Conservation (phyloP, 2,888 invertebrate species). For the Drosophila borborema region DNA sequence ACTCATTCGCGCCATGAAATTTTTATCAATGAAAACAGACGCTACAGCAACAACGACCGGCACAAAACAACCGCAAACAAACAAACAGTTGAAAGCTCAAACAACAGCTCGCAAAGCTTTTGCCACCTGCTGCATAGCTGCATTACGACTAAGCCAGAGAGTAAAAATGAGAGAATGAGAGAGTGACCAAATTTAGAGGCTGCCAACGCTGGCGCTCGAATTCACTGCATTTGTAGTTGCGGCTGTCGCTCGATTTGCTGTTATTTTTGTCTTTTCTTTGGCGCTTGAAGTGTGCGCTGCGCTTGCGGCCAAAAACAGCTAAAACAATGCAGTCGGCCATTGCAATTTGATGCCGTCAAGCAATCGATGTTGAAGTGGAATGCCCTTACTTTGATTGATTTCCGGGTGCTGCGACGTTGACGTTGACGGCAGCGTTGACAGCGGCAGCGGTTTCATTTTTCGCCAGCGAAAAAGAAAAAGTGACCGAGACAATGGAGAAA, state of each 20-base stretch:
- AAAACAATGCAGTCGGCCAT: constrained; percentile 42
- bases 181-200: constrained; percentile 49
- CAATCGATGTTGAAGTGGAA: constrained; percentile 68
- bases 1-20: constrained; percentile 43
- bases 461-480: constrained; percentile 55
- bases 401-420: constrained; percentile 74
- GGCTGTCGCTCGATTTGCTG: constrained; percentile 28
- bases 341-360: constrained; percentile 66
- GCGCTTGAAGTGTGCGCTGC: constrained; percentile 30
- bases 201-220: constrained; percentile 30
- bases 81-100: constrained; percentile 62
- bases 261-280: constrained; percentile 21
- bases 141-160: constrained; percentile 26
- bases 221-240: constrained; percentile 25
- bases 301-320: constrained; percentile 42
- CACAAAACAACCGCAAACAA: constrained; percentile 64
- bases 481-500: constrained; percentile 65
- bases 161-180: constrained; percentile 19
- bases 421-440: constrained; percentile 40
- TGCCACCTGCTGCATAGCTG: constrained; percentile 64
- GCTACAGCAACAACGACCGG: constrained; percentile 66
- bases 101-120: constrained; percentile 50
- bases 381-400: constrained; percentile 82
- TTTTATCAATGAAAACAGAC: constrained; percentile 75
- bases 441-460: constrained; percentile 52